Percentiles rank a stretch among this genome's conserved stretches.
Conservation (phyloP, 2,113 vertebrate genomes). For the Pipra filicauda region DNA sequence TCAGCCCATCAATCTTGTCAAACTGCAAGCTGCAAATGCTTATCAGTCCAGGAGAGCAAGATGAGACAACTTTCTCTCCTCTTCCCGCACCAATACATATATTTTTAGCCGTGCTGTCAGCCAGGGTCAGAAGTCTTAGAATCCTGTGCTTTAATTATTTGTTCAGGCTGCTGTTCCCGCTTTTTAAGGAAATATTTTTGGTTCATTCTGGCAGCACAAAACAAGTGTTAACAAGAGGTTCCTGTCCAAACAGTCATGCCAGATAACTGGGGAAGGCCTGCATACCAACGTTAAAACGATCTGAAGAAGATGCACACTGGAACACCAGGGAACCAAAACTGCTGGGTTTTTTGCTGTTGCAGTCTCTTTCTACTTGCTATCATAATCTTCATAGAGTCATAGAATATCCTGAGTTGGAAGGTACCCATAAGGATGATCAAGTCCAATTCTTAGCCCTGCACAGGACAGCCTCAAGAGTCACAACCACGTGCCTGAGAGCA, state of each 20-base stretch:
- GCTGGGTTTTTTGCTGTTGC: neutral
- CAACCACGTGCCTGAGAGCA: rapidly evolving
- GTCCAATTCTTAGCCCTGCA: neutral
- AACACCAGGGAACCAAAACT: neutral
- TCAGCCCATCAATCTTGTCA: neutral
- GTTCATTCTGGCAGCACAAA: neutral
- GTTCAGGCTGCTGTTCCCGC: neutral
- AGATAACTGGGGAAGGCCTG: neutral
- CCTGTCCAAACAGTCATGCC: neutral
- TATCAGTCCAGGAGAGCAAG: neutral
- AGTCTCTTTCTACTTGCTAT: neutral
- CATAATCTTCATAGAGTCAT: neutral
- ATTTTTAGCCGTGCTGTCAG: neutral
- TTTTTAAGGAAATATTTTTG: neutral
- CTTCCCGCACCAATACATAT: neutral
- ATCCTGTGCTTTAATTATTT: neutral
- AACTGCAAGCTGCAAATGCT: neutral
- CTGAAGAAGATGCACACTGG: neutral
- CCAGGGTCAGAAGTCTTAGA: neutral
- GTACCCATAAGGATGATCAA: neutral
- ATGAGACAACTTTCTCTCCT: neutral
- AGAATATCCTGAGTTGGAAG: neutral
- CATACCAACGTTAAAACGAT: neutral
- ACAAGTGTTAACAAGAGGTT: neutral
- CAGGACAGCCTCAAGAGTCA: neutral